phyloP scores from a whole-genome alignment of 2,113 vertebrate species.

The Dasyprocta punctata region DNA sequence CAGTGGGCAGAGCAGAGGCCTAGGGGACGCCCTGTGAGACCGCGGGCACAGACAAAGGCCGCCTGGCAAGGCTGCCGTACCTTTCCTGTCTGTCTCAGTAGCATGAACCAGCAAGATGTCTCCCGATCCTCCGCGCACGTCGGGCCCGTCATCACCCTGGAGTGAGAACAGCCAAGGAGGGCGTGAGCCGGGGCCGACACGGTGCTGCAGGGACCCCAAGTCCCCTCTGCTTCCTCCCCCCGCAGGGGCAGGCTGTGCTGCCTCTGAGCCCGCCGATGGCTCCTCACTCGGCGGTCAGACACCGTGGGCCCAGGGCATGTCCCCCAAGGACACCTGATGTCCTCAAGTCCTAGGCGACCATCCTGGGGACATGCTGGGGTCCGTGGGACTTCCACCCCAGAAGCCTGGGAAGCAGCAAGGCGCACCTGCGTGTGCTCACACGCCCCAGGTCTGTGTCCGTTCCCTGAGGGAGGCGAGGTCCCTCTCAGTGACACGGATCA shows the following conservation, averaged over 20 bases:
- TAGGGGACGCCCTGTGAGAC: no score
- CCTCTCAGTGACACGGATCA: not conserved
- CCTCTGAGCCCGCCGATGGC: fast-evolving
- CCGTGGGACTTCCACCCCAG: fast-evolving
- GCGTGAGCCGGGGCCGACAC: not conserved
- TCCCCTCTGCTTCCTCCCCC: no score
- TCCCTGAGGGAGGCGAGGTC: no score
- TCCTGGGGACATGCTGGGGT: not conserved
- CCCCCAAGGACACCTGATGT: not conserved
- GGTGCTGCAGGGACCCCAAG: no score
- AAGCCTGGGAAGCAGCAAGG: not conserved
- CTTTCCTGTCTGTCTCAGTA: slow-evolving; percentile 98
- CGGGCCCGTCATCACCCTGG: slow-evolving; percentile 97
- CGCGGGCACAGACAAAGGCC: not conserved
- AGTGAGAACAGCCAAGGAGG: not conserved
- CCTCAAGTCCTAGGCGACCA: fast-evolving
- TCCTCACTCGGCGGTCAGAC: fast-evolving
- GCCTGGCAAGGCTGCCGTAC: slow-evolving; percentile 74
- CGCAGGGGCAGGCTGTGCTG: fast-evolving
- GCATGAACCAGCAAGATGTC: slow-evolving; percentile 98
- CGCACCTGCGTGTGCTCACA: fast-evolving
- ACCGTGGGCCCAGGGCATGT: no score
- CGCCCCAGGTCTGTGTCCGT: fast-evolving
- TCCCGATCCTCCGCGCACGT: slow-evolving; percentile 97
- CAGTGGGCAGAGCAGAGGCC: no score